Conservation (phyloP, 2,888 invertebrate genomes). For the Catocala nupta region DNA sequence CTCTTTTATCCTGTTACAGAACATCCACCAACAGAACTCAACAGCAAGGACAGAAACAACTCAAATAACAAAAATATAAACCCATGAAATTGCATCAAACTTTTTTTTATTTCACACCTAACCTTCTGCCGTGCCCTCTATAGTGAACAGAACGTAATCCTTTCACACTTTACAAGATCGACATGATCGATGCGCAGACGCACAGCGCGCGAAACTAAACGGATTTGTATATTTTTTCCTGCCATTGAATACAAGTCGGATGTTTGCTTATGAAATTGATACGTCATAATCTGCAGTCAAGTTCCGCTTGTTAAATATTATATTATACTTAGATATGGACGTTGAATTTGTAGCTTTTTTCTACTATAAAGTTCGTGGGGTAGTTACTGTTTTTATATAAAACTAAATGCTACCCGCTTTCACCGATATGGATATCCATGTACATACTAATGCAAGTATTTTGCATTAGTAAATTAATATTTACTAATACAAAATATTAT, state of each 20-base stretch:
- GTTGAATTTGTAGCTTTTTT: not conserved
- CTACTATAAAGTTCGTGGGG: too few relatives aligned
- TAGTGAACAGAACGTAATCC: slow-evolving; percentile 60
- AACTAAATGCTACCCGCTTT: too few relatives aligned
- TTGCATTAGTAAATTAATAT: too few relatives aligned
- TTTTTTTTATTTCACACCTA: slow-evolving; percentile 8
- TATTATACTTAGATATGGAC: slow-evolving; percentile 21
- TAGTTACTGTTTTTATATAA: too few relatives aligned
- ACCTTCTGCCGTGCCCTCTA: slow-evolving; percentile 21
- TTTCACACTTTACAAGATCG: slow-evolving; percentile 68
- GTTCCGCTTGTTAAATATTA: slow-evolving; percentile 25
- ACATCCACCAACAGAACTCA: not conserved
- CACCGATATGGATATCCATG: too few relatives aligned
- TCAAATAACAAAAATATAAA: not conserved
- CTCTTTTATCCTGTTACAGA: not conserved
- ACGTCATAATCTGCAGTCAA: slow-evolving; percentile 39
- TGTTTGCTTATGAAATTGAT: slow-evolving; percentile 50
- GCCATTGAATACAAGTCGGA: slow-evolving; percentile 28
- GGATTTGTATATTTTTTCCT: slow-evolving; percentile 53
- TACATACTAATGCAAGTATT: too few relatives aligned
- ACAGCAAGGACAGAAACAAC: not conserved
- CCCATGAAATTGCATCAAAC: not conserved
- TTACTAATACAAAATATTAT: too few relatives aligned
- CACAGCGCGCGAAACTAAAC: slow-evolving; percentile 56
- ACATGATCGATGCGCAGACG: slow-evolving; percentile 69